Evolutionary conservation across 2,888 invertebrate species (phyloP), one percentile per base, ranked within the genome.

Genomic region (Heliconius ethilla): DNA sequence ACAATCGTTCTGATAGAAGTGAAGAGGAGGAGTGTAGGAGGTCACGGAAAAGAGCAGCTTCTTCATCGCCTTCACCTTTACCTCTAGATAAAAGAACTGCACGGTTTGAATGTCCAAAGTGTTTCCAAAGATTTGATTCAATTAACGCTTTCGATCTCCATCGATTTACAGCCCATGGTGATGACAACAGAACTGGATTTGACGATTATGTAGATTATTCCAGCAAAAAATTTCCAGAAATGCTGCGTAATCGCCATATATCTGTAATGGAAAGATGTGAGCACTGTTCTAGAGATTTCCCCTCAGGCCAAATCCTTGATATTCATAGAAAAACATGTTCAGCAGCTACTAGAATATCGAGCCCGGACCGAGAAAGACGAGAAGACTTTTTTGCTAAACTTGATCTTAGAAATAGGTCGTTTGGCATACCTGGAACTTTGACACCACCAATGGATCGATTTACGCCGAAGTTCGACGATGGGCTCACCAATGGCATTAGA

Each of bases 351-450:
- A 89, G 92, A 72, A 87, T 91, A 33, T 87, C 89, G 2, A 92
- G 91, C 40, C 96, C 96, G 29, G 96, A 95, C 75, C 95, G 96
- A 77, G 95, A 96, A 37, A 94, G 95, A 70, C 95, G 97, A 63
- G 97, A 97, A 79, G 97, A 97, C 83, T 98, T 98, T 88, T 97
- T 98, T 86, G 97, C 97, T 1, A 96, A 97, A 81, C 92, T 98
- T 37, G 96, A 97, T 86, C 95, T 97, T 63, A 96, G 96, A 86
- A 97, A 97, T 88, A 96, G 96, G 82, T 95, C 96, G 0, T 95
- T 95, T 78, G 91, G 91, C 10, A 91, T 94, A 82, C 89, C 94
- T n/a, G 92, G 92, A 37, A 92, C 94, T 18, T 86, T 94, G 65
- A 92, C 92, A 18, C 92, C 93, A 22, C 92, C 93, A 13, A 91